Conservation (phyloP, 2,888 invertebrate species). For the Sinhomidia bicolor region DNA sequence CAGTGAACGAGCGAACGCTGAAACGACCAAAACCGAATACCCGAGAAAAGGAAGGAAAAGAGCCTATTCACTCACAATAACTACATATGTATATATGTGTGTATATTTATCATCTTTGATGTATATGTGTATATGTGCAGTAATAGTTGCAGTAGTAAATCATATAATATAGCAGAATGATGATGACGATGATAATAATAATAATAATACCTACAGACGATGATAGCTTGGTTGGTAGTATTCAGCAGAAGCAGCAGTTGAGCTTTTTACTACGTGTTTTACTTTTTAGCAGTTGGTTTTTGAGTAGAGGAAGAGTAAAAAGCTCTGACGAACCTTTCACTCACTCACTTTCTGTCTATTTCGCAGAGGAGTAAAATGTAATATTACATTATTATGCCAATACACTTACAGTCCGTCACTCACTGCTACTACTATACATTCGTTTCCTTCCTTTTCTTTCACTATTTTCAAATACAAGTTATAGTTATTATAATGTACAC, state of each 20-base stretch:
- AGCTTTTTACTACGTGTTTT: slow-evolving; percentile 29
- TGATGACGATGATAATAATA: too few species aligned
- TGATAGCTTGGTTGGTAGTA: neutral
- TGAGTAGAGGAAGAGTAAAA: neutral
- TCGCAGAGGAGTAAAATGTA: neutral
- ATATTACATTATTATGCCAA: slow-evolving; percentile 14
- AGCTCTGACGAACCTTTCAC: slow-evolving; percentile 42
- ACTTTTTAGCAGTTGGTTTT: slow-evolving; percentile 28
- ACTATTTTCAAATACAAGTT: neutral
- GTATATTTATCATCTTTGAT: neutral
- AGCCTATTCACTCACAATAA: neutral
- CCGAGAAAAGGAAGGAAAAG: slow-evolving; percentile 29
- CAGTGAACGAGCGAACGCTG: slow-evolving; percentile 39
- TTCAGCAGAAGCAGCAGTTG: neutral
- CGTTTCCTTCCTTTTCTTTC: slow-evolving; percentile 4
- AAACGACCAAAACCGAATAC: slow-evolving; percentile 64
- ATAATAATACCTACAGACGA: too few species aligned
- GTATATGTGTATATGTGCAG: too few species aligned
- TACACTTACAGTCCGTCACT: too few species aligned
- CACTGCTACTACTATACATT: neutral
- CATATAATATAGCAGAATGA: too few species aligned
- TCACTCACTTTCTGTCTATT: slow-evolving; percentile 44
- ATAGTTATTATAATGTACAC: neutral
- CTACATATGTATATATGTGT: neutral
- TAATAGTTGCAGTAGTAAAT: too few species aligned